Evolutionary conservation across 2,797 vertebrate genomes (phyloP).

Genomic region (Labeo calbasu): DNA sequence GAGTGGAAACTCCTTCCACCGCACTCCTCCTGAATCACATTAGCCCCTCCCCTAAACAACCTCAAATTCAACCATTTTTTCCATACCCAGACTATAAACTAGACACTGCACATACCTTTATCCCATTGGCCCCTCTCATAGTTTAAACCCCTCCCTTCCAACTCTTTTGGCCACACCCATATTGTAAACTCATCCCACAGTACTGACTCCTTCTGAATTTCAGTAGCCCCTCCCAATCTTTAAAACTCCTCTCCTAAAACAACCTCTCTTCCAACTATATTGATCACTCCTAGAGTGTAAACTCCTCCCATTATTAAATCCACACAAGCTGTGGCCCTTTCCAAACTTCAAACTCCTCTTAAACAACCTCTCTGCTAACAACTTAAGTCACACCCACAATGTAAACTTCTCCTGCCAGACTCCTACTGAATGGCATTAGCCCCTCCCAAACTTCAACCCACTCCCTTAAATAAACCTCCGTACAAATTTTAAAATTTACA

Average conservation of each 20-base stretch:
- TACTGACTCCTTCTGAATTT: neutral
- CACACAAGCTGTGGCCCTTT: neutral
- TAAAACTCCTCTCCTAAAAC: neutral
- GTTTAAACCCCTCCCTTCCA: neutral
- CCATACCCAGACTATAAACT: slow-evolving; percentile 32
- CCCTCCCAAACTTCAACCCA: neutral
- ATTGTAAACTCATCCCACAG: neutral
- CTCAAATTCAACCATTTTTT: neutral
- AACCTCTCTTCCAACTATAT: neutral
- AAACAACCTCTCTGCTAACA: neutral
- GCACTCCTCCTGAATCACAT: neutral
- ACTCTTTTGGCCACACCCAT: neutral
- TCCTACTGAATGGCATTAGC: neutral
- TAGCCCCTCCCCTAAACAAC: neutral
- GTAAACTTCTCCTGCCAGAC: slow-evolving; percentile 13
- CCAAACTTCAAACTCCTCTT: neutral
- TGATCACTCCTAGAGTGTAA: slow-evolving; percentile 19
- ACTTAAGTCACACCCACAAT: neutral
- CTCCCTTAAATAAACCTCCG: too few species aligned
- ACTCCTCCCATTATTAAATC: slow-evolving; percentile 18
- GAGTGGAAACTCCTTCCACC: slow-evolving; percentile 26
- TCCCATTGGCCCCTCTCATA: neutral
- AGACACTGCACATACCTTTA: neutral
- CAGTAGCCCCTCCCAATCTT: neutral
- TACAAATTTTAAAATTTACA: neutral